A percentile compares a stretch with the other conserved stretches of the same genome.
These are phyloP conservation scores for Drosophila kambysellisi DNA, from an alignment of 2,888 invertebrate genomes.

Conservation along the genomic window DNA sequence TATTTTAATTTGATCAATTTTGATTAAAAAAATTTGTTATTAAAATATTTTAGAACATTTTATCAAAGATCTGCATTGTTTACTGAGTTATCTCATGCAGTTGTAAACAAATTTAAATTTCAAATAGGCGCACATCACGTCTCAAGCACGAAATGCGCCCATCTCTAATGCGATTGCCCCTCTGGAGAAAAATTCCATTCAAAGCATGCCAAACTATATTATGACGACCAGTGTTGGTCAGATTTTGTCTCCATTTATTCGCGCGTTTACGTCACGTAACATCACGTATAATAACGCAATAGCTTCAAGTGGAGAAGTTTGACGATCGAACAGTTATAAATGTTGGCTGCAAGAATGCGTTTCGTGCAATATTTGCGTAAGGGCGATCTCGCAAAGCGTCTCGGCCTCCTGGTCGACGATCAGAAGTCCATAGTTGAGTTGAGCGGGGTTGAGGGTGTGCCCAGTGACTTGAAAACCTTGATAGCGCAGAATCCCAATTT, in stretches of 20 bases:
- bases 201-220: conserved; percentile 20
- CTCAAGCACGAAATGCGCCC: background rate
- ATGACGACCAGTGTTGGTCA: conserved; percentile 36
- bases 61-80: too few species aligned
- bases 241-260: background rate
- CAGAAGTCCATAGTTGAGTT: conserved; percentile 89
- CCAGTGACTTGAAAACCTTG: conserved; percentile 84
- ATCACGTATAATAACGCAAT: background rate
- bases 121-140: background rate
- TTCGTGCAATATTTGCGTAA: conserved; percentile 88
- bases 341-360: conserved; percentile 84
- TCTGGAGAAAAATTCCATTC: conserved; percentile 48
- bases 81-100: background rate
- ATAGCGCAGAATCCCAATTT: conserved; percentile 83
- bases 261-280: conserved; percentile 30
- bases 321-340: conserved; percentile 57
- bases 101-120: background rate
- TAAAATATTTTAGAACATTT: background rate
- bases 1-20: background rate
- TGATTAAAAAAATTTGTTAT: background rate
- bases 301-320: conserved; percentile 9
- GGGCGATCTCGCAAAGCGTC: conserved; percentile 86
- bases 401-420: conserved; percentile 88
- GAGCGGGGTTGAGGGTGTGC: conserved; percentile 78
- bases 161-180: background rate